phyloP scores from a whole-genome alignment of 2,113 vertebrate genomes.

The Gnathonemus echidnorhynchus region DNA sequence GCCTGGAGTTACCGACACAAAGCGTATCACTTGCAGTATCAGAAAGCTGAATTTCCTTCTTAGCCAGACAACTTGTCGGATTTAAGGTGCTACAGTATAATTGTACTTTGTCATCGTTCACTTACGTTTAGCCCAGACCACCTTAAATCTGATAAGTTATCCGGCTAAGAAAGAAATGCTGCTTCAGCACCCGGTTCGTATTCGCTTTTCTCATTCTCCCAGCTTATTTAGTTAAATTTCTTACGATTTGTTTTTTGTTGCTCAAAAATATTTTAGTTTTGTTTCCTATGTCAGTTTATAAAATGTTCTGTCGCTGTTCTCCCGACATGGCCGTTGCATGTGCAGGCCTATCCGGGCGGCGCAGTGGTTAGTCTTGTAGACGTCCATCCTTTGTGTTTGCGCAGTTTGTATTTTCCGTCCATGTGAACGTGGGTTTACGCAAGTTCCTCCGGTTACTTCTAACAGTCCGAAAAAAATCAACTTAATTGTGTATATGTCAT shows the following conservation, averaged over 20 bases:
- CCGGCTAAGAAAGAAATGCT: neutral
- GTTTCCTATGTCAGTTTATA: neutral
- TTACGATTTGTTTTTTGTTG: neutral
- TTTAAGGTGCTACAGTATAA: neutral
- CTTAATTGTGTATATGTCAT: neutral
- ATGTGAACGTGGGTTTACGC: neutral
- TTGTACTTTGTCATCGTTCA: neutral
- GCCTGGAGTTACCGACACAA: neutral
- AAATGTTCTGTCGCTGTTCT: neutral
- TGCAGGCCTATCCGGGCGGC: neutral
- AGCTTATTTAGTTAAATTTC: neutral
- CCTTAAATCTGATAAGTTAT: neutral
- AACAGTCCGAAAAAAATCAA: neutral
- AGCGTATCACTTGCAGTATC: neutral
- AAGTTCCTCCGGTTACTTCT: neutral
- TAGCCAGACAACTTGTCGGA: neutral
- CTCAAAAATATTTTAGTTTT: neutral
- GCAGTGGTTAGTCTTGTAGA: neutral
- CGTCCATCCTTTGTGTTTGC: neutral
- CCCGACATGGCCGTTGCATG: neutral
- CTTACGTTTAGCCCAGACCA: neutral
- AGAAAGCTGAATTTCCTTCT: neutral
- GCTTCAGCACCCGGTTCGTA: neutral
- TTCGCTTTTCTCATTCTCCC: neutral
- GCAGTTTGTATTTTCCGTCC: neutral